A percentile compares a stretch with the other conserved stretches of the same genome.
phyloP scores from a whole-genome alignment of 2,888 invertebrate species.

The Belgica antarctica region DNA sequence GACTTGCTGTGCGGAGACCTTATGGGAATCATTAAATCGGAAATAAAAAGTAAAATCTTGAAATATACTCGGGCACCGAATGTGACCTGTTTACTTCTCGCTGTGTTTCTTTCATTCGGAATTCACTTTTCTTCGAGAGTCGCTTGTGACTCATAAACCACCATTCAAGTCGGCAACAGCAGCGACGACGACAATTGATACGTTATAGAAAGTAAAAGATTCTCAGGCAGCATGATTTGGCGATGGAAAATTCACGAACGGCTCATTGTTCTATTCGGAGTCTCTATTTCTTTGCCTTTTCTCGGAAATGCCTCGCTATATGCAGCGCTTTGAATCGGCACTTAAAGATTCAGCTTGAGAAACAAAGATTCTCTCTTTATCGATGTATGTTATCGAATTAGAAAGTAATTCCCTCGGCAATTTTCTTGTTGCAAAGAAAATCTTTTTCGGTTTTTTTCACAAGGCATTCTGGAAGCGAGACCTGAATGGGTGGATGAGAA shows the following conservation, averaged over 20 bases:
- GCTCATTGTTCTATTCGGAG: constrained; percentile 9
- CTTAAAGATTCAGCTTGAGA: constrained; percentile 19
- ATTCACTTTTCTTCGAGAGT: constrained; percentile 14
- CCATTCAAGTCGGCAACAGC: constrained; percentile 1
- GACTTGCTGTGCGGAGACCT: neutral
- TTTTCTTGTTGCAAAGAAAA: neutral
- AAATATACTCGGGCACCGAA: neutral
- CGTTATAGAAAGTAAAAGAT: constrained; percentile 30
- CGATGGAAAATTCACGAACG: constrained; percentile 3
- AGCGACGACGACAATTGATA: constrained; percentile 11
- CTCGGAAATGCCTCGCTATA: neutral
- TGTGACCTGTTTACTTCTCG: constrained; percentile 20
- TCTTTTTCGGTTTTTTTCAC: constrained; percentile 12
- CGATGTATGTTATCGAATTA: constrained; percentile 26
- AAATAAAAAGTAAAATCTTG: neutral
- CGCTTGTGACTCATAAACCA: constrained; percentile 4
- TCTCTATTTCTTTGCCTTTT: neutral
- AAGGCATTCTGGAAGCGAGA: neutral
- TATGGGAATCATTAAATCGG: constrained; percentile 28
- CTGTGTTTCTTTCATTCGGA: neutral
- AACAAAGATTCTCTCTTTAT: neutral
- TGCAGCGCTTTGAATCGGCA: too few species aligned
- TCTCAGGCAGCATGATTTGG: constrained; percentile 20
- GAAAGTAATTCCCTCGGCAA: constrained; percentile 28
- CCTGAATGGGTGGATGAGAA: too few species aligned